A percentile compares a stretch with the other conserved stretches of the same genome.
Evolutionary conservation across 2,888 invertebrate genomes (phyloP).

Genomic region (Ommatoiulus sabulosus): DNA sequence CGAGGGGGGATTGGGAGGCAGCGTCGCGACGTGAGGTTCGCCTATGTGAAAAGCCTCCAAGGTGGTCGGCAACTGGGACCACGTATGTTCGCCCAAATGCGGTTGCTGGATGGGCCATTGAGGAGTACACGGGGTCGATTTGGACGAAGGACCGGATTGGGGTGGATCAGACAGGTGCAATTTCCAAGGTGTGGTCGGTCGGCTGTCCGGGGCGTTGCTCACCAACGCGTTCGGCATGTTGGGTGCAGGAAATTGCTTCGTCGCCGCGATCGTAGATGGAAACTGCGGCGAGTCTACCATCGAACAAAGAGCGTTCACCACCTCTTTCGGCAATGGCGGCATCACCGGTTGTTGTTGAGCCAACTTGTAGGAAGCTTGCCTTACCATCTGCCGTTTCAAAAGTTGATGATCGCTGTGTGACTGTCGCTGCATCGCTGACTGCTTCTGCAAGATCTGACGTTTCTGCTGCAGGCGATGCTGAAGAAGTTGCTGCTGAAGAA

Average conservation of each 20-base stretch:
- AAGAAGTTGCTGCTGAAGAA: constrained; percentile 81
- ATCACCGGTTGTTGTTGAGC: constrained; percentile 86
- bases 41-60: constrained; percentile 72
- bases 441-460: constrained; percentile 84
- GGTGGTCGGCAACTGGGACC: constrained; percentile 76
- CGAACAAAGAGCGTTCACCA: not conserved
- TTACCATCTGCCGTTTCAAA: constrained; percentile 76
- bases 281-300: not conserved
- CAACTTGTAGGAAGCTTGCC: constrained; percentile 89
- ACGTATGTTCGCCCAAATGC: constrained; percentile 63
- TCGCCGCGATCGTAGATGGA: not conserved
- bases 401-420: constrained; percentile 53
- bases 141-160: not conserved
- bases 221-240: not conserved
- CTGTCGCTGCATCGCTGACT: constrained; percentile 77
- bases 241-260: not conserved
- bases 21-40: not conserved
- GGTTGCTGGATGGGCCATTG: constrained; percentile 42
- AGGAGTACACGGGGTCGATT: constrained; percentile 4
- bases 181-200: constrained; percentile 55
- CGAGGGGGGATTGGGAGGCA: not conserved
- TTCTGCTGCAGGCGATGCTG: constrained; percentile 88
- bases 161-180: constrained; percentile 5
- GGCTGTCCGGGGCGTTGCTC: not conserved
- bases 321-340: constrained; percentile 76